phyloP scores from a whole-genome alignment of 1,140 invertebrate species.

The Drosophila pallidifrons region DNA sequence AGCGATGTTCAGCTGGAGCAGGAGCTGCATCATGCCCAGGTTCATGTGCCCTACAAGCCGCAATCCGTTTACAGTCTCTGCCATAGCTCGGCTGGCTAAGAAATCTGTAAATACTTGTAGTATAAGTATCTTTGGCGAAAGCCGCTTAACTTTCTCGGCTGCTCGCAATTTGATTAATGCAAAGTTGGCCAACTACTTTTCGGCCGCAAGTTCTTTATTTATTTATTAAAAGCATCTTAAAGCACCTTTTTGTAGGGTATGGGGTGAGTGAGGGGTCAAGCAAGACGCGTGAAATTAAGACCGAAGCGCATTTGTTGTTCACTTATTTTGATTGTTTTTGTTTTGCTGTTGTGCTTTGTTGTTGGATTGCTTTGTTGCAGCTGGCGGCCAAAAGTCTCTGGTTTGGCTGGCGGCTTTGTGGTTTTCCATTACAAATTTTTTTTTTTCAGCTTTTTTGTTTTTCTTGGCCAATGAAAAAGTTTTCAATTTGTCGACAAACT shows the following conservation, averaged over 20 bases:
- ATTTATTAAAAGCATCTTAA: conserved; percentile 44
- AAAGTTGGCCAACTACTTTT: conserved; percentile 23
- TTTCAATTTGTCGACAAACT: conserved; percentile 81
- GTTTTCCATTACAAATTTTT: conserved; percentile 11
- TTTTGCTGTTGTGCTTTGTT: conserved; percentile 9
- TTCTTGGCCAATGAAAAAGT: conserved; percentile 62
- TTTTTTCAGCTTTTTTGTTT: conserved; percentile 8
- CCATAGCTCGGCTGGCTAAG: conserved; percentile 12
- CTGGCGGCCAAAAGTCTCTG: conserved; percentile 29
- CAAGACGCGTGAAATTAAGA: conserved; percentile 31
- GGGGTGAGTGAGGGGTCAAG: no score
- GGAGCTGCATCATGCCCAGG: conserved; percentile 37
- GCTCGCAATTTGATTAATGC: conserved; percentile 23
- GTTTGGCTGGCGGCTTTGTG: conserved; percentile 38
- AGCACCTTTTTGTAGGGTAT: conserved; percentile 10
- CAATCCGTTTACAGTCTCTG: conserved; percentile 40
- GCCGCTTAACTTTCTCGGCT: conserved; percentile 3
- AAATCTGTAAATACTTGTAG: not conserved
- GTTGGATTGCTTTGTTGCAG: conserved; percentile 8
- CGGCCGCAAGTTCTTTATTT: conserved; percentile 13
- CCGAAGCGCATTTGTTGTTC: conserved; percentile 16
- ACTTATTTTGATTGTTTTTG: conserved; percentile 22
- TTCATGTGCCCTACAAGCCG: conserved; percentile 31
- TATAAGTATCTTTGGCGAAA: conserved; percentile 3
- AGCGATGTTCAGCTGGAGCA: conserved; percentile 71